These are phyloP conservation scores for Dysmachus trigonus DNA, from an alignment of 2,888 invertebrate genomes.

Conservation along the genomic window DNA sequence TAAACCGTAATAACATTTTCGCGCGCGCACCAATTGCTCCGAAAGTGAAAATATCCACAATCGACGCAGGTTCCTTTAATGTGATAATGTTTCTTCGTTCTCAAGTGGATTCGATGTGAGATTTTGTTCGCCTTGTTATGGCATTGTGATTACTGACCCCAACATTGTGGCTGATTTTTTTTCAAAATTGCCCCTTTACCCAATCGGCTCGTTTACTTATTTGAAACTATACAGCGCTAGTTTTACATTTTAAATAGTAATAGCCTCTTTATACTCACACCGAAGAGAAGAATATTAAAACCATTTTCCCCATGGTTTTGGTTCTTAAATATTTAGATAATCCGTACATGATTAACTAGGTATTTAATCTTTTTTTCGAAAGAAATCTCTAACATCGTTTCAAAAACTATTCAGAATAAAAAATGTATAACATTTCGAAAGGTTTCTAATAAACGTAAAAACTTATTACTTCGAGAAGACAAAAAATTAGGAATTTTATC, in stretches of 20 bases:
- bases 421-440: too few relatives aligned
- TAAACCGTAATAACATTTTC: not conserved
- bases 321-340: too few relatives aligned
- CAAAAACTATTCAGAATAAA: too few relatives aligned
- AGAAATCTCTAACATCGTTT: too few relatives aligned
- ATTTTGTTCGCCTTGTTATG: not conserved
- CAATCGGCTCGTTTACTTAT: not conserved
- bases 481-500: too few relatives aligned
- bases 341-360: too few relatives aligned
- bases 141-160: not conserved
- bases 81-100: conserved; percentile 17
- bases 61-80: not conserved
- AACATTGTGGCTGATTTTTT: not conserved
- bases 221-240: not conserved
- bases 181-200: not conserved
- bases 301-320: too few relatives aligned
- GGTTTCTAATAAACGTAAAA: too few relatives aligned
- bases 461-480: too few relatives aligned
- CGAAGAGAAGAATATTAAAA: too few relatives aligned
- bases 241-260: not conserved
- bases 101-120: not conserved
- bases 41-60: conserved; percentile 8
- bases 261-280: too few relatives aligned
- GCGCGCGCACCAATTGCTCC: not conserved
- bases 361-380: too few relatives aligned